Evolutionary conservation across 2,888 invertebrate genomes (phyloP).

Genomic region (Tetrapedia diversipes): DNA sequence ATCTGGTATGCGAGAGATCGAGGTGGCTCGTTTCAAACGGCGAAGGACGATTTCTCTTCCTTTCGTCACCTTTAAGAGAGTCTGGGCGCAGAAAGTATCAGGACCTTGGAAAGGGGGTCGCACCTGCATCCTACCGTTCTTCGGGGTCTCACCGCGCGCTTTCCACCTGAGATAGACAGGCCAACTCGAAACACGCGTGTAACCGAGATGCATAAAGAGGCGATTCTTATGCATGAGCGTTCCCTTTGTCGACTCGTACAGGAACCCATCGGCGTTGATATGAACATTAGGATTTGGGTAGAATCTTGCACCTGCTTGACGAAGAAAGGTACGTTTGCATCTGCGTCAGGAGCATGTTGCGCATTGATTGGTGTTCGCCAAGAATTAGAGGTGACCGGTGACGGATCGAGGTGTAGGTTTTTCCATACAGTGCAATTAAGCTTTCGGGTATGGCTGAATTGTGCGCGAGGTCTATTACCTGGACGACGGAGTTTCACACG

Average conservation of each 20-base stretch:
- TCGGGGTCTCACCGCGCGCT: conserved; percentile 41
- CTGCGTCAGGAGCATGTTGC: too few relatives aligned
- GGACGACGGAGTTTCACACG: too few relatives aligned
- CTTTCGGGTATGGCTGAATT: too few relatives aligned
- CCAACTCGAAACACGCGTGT: not conserved
- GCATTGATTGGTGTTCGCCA: too few relatives aligned
- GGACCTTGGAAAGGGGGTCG: conserved; percentile 73
- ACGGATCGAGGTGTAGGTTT: too few relatives aligned
- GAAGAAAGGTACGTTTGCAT: too few relatives aligned
- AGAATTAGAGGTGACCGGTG: too few relatives aligned
- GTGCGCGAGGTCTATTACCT: too few relatives aligned
- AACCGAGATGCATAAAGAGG: conserved; percentile 2
- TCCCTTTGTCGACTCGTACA: conserved; percentile 9
- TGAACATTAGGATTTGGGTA: too few relatives aligned
- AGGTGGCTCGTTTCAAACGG: conserved; percentile 35
- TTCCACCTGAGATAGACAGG: conserved; percentile 33
- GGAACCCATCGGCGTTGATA: too few relatives aligned
- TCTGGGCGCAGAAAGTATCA: conserved; percentile 46
- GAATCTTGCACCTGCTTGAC: too few relatives aligned
- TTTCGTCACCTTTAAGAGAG: conserved; percentile 54
- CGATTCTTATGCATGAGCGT: conserved; percentile 2
- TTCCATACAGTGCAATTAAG: too few relatives aligned
- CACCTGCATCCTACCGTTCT: conserved; percentile 72
- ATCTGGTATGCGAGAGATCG: conserved; percentile 49
- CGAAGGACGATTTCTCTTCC: conserved; percentile 72